Conservation (phyloP, 30 jellyfish, hydroid and myxozoan species). For the Cassiopea xamachana region DNA sequence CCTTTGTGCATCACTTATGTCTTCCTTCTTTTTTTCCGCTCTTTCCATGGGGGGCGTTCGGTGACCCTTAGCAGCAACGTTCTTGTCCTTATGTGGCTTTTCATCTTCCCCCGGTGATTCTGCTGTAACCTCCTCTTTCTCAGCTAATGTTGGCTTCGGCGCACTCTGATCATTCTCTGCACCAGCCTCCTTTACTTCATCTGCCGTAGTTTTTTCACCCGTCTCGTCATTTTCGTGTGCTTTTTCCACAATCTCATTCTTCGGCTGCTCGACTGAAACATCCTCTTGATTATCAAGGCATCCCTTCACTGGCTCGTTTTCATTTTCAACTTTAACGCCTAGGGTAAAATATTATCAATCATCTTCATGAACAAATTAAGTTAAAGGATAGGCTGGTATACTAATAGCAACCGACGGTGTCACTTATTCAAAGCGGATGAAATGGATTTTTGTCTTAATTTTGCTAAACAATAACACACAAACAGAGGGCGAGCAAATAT, state of each 20-base stretch:
- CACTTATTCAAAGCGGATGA: too few species aligned
- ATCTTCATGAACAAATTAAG: not conserved
- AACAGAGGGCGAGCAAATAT: too few species aligned
- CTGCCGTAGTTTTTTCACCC: not conserved
- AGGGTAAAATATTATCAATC: not conserved
- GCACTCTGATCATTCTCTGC: not conserved
- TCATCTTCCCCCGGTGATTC: not conserved
- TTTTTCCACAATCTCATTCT: not conserved
- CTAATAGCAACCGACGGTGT: too few species aligned
- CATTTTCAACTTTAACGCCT: not conserved
- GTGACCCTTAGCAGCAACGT: conserved; percentile 12
- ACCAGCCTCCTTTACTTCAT: not conserved
- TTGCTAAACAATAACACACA: too few species aligned
- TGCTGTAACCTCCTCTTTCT: conserved; percentile 1
- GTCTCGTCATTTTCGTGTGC: not conserved
- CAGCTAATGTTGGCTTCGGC: not conserved
- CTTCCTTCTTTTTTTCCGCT: conserved; percentile 55
- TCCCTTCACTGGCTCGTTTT: not conserved
- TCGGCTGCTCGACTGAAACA: not conserved
- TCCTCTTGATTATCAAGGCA: not conserved
- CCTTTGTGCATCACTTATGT: conserved; percentile 68
- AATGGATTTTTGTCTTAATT: too few species aligned
- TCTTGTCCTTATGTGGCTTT: not conserved
- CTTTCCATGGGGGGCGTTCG: conserved; percentile 15
- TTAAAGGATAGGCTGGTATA: too few species aligned